A percentile compares a stretch with the other conserved stretches of the same genome.
Evolutionary conservation across 2,888 invertebrate species (phyloP).

Genomic region (Trissolcus japonicus): DNA sequence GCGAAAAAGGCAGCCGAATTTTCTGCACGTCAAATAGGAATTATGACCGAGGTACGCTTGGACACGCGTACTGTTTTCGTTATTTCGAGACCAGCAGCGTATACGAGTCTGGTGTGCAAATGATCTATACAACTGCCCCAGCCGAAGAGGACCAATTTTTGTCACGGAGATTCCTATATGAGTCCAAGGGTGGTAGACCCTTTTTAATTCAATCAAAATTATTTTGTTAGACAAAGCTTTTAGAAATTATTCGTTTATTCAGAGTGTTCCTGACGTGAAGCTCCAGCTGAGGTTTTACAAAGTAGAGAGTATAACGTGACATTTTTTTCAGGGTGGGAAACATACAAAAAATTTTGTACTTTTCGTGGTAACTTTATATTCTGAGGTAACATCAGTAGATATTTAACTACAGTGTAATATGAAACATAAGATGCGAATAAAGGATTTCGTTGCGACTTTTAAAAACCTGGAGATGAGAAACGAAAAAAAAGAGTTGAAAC

Average conservation of each 20-base stretch:
- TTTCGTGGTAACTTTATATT: conserved; percentile 19
- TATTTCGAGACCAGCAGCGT: conserved; percentile 33
- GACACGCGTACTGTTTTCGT: conserved; percentile 47
- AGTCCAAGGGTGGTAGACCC: conserved; percentile 18
- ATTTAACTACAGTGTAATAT: conserved; percentile 14
- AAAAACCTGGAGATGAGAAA: not conserved
- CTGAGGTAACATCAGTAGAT: conserved; percentile 18
- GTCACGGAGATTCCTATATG: conserved; percentile 17
- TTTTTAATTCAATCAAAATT: conserved; percentile 40
- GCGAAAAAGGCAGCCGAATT: conserved; percentile 51
- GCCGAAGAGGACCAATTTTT: conserved; percentile 23
- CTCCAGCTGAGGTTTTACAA: conserved; percentile 7
- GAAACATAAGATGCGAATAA: conserved; percentile 16
- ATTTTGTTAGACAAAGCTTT: conserved; percentile 39
- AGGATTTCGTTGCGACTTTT: conserved; percentile 13
- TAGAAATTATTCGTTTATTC: conserved; percentile 26
- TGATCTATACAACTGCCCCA: conserved; percentile 21
- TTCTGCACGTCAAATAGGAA: conserved; percentile 53
- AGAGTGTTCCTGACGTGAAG: not conserved
- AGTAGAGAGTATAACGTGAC: not conserved
- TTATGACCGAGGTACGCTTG: conserved; percentile 35
- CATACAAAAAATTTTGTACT: conserved; percentile 3
- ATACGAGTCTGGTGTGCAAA: conserved; percentile 39
- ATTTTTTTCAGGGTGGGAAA: too few relatives aligned
- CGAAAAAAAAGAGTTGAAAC: not conserved